A percentile compares a stretch with the other conserved stretches of the same genome.
Evolutionary conservation across 2,888 invertebrate genomes (phyloP).

Genomic region (Electrophaes corylata): DNA sequence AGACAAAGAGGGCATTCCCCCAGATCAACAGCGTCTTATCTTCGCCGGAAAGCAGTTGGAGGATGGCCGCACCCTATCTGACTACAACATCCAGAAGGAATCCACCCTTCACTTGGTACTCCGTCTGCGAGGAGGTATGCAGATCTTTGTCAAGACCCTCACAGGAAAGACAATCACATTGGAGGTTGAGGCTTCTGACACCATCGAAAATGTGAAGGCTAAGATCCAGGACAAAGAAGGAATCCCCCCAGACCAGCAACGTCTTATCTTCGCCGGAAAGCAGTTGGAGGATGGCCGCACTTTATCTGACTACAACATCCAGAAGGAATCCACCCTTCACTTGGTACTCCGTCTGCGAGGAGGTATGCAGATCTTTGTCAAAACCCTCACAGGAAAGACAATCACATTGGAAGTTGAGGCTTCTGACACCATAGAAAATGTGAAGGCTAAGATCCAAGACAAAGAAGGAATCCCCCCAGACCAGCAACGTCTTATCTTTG

Average conservation of each 20-base stretch:
- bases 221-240: conserved; percentile 61
- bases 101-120: conserved; percentile 63
- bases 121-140: conserved; percentile 62
- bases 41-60: conserved; percentile 55
- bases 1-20: conserved; percentile 55
- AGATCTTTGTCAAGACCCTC: conserved; percentile 57
- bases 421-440: conserved; percentile 58
- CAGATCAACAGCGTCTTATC: conserved; percentile 54
- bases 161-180: conserved; percentile 59
- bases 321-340: conserved; percentile 57
- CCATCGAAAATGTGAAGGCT: conserved; percentile 58
- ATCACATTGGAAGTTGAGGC: conserved; percentile 56
- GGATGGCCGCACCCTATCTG: conserved; percentile 51
- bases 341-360: conserved; percentile 54
- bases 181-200: conserved; percentile 57
- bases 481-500: conserved; percentile 58
- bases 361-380: conserved; percentile 61
- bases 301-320: conserved; percentile 57
- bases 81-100: conserved; percentile 64
- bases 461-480: conserved; percentile 62
- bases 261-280: conserved; percentile 57
- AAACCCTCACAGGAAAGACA: conserved; percentile 58
- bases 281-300: conserved; percentile 59
- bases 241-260: conserved; percentile 58
- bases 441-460: conserved; percentile 60